Base-by-base conservation (phyloP, 2,113 vertebrate genomes). In the Ceuthmochares aereus region DNA sequence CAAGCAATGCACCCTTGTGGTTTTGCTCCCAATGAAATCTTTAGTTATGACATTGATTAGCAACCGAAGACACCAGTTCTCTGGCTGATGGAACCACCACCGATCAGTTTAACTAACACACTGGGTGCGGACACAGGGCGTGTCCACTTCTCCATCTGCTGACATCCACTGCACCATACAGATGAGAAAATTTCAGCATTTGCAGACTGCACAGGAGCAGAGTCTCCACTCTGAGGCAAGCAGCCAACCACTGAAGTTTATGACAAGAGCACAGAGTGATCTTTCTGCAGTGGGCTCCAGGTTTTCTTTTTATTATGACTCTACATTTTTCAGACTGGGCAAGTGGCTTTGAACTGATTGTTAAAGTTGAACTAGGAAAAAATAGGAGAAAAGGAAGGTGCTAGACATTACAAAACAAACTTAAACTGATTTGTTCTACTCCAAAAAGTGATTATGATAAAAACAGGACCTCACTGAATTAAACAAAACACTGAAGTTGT, bases 131-230 rank as follows among this genome's bases (percentile, higher is more conserved):
- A 27, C 0, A 0, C 11, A 55, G 52, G 15, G 30, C 66, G 82
- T n/a, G 4, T 75, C 52, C 12, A 30, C n/a, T 23, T 73, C 51
- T 36, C 14, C 5, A 64, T 43, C 29, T 42, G 34, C 29, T 76
- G 64, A 78, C 15, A 77, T 22, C 36, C 27, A 40, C 22, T 2
- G 3, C 7, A 43, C 14, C 76, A 34, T 2, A 56, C 0, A 0
- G 30, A 67, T 37, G 23, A 52, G 27, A 64, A 27, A 45, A 62
- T 45, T 76, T 73, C 78, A 82, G 58, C 49, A 72, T 64, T 58
- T 42, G 20, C 5, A 77, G 36, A 29, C 19, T n/a, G 16, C 1
- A 0, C 49, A 60, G 10, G 22, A 69, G 15, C 6, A 2, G 15
- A 76, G 20, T 30, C 29, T n/a, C 51, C 66, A 58, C 15, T 40